Evolutionary conservation across 2,113 vertebrate species (phyloP).

Genomic region (Australoheros scitulus): DNA sequence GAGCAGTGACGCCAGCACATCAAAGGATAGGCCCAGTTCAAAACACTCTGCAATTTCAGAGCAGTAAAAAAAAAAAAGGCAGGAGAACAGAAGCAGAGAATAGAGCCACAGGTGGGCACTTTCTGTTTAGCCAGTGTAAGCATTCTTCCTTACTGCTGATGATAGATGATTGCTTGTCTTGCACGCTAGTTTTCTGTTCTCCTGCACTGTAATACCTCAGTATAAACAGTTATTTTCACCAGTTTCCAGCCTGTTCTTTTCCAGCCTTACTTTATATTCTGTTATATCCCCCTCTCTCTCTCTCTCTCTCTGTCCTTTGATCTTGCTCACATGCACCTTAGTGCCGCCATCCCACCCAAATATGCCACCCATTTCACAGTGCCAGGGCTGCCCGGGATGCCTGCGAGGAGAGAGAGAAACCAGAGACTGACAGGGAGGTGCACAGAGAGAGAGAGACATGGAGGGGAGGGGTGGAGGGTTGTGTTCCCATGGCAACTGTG

Average conservation of each 20-base stretch:
- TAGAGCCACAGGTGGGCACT: constrained; percentile 70
- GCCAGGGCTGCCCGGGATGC: constrained; percentile 66
- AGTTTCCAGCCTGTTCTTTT: neutral
- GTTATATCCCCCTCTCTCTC: neutral
- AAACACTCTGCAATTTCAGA: constrained; percentile 68
- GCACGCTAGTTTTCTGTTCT: constrained; percentile 18
- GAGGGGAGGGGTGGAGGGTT: constrained; percentile 6
- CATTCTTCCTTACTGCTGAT: constrained; percentile 53
- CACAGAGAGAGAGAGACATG: neutral
- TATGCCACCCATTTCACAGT: constrained; percentile 45
- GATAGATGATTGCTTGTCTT: constrained; percentile 61
- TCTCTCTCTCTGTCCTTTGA: neutral
- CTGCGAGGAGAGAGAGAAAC: constrained; percentile 51
- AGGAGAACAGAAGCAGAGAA: constrained; percentile 55
- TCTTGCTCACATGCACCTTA: constrained; percentile 5
- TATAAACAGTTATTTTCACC: constrained; percentile 11
- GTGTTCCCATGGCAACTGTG: constrained; percentile 74
- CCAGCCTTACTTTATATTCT: neutral
- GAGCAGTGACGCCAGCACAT: constrained; percentile 59
- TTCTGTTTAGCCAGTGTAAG: constrained; percentile 45
- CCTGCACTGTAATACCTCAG: neutral
- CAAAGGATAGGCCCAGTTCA: constrained; percentile 58
- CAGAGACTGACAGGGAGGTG: constrained; percentile 39
- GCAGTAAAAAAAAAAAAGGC: constrained; percentile 39
- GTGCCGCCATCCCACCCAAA: constrained; percentile 35